Base-by-base conservation (phyloP, 2,888 invertebrate genomes). In the Laspeyria flexula region DNA sequence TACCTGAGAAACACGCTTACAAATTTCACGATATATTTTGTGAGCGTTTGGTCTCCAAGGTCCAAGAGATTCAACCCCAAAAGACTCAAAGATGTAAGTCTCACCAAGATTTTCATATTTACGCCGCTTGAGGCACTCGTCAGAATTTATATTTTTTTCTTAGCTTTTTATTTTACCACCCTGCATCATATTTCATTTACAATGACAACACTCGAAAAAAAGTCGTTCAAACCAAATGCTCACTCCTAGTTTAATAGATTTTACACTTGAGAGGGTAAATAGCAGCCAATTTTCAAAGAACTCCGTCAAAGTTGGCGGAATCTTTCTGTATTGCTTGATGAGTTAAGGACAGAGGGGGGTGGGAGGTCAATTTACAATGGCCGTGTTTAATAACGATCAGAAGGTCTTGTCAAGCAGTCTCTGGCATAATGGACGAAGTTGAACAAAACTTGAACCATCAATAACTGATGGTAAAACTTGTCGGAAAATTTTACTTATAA, bases 341-440 rank as follows among this genome's bases (percentile, higher is more conserved):
- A 60, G 48, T 51, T 46, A 15, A 39, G 16, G 9, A 3, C 7
- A 40, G 56, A 52, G 60, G 55, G 62, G 57, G 40, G 49, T 31
- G 50, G 49, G 51, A 66, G 74, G 43, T 72, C 83, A 75, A 65
- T 71, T 64, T 77, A 78, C 33, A 69, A 56, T 82, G 79, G 83
- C 61, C 62, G 60, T 65, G 69, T 75, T 70, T 76, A 79, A 79
- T 83, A 85, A 85, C 80, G 83, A 83, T 81, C 77, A 71, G 66
- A 66, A 77, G 78, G 77, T 77, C 75, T 75, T 80, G 82, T 80
- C 81, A 82, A 81, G 75, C 73, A 68, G 65, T 63, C 66, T 52
- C 69, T 72, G 74, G 67, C 70, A 73, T 85, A 88, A 88, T 88
- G 86, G 85, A 65, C 65, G 66, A 87, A 87, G 79, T 87, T 86